Percentiles rank a stretch among this genome's conserved stretches.
These are phyloP conservation scores for Leptobrachium ailaonicum DNA, from an alignment of 2,113 vertebrate species.

Conservation along the genomic window DNA sequence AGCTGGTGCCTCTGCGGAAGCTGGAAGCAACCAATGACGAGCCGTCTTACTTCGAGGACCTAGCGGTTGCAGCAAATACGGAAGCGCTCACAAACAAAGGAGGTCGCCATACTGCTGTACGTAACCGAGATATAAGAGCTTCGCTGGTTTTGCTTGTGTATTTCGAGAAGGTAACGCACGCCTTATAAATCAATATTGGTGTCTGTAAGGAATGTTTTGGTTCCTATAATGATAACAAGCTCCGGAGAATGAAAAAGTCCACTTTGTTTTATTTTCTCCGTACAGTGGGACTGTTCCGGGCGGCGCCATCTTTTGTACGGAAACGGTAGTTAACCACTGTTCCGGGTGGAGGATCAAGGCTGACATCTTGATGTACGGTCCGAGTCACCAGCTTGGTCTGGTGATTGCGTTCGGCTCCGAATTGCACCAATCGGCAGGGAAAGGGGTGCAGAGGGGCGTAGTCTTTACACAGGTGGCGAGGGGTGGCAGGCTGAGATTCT, in stretches of 20 bases:
- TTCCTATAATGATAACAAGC: no score
- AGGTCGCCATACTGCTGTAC: constrained; percentile 63
- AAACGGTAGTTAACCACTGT: constrained; percentile 33
- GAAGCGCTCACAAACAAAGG: neutral
- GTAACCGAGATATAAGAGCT: no score
- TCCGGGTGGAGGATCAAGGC: constrained; percentile 26
- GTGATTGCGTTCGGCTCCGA: constrained; percentile 74
- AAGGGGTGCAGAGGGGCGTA: constrained; percentile 69
- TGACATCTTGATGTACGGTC: constrained; percentile 6
- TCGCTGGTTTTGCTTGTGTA: no score
- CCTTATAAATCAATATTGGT: no score
- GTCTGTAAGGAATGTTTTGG: no score
- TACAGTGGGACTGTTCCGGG: constrained; percentile 36
- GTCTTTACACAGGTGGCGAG: constrained; percentile 75
- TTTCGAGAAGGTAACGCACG: no score
- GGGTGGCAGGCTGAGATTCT: no score
- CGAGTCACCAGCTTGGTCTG: constrained; percentile 52
- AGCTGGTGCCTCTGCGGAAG: neutral
- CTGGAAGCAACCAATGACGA: constrained; percentile 46
- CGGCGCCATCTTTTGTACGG: constrained; percentile 74
- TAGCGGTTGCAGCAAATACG: neutral
- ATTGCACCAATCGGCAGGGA: constrained; percentile 77
- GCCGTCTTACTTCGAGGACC: no score
- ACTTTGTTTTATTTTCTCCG: no score
- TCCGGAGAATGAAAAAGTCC: no score